These are phyloP conservation scores for Amphipyra berbera DNA, from an alignment of 2,888 invertebrate genomes.

Conservation along the genomic window DNA sequence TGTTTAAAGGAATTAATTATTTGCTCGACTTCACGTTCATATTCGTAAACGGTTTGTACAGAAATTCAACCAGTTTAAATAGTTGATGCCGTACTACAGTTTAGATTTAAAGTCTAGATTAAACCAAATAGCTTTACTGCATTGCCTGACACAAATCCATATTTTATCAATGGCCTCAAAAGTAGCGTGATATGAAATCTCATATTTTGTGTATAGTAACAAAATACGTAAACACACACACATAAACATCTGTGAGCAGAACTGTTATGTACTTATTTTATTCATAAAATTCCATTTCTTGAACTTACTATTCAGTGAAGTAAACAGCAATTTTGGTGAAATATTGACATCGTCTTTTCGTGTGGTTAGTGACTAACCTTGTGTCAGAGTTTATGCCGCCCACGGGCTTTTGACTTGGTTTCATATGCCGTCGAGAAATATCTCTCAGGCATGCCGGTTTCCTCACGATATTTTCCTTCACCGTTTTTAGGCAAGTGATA, in stretches of 20 bases:
- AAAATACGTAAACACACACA: too few species aligned
- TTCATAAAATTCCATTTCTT: conserved; percentile 12
- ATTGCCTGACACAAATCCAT: conserved; percentile 12
- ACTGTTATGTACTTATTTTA: conserved; percentile 18
- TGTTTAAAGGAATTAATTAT: conserved; percentile 13
- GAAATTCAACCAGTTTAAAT: conserved; percentile 32
- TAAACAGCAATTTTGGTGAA: conserved; percentile 9
- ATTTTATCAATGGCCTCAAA: conserved; percentile 5
- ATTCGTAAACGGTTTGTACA: conserved; percentile 32
- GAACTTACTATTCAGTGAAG: background rate
- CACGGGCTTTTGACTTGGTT: too few species aligned
- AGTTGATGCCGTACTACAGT: conserved; percentile 15
- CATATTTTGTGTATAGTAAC: background rate
- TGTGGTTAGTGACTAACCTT: too few species aligned
- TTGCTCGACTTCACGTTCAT: conserved; percentile 26
- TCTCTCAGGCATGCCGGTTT: too few species aligned
- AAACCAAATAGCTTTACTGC: conserved; percentile 30
- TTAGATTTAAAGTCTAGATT: conserved; percentile 43
- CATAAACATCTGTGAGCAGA: conserved; percentile 15
- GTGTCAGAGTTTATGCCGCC: too few species aligned
- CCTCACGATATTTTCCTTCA: too few species aligned
- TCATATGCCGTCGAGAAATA: too few species aligned
- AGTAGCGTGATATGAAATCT: conserved; percentile 1
- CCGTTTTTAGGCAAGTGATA: too few species aligned
- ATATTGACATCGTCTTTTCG: background rate